A percentile compares a stretch with the other conserved stretches of the same genome.
phyloP scores from a whole-genome alignment of 2,113 vertebrate genomes.

The Daboia siamensis region DNA sequence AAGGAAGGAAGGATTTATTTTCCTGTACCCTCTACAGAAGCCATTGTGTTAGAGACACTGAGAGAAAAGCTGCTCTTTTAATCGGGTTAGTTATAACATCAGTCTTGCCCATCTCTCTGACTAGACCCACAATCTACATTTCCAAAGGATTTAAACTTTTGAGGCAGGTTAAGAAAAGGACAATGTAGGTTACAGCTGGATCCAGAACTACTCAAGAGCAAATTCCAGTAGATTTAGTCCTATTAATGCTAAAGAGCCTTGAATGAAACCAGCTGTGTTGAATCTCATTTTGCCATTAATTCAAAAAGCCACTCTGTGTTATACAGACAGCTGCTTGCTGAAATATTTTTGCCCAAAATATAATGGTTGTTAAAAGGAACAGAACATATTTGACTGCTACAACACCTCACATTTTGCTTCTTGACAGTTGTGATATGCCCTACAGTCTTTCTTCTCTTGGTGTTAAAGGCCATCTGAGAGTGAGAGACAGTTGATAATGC shows the following conservation, averaged over 20 bases:
- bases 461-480: constrained; percentile 26
- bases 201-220: background rate
- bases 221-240: background rate
- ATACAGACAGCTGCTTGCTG: background rate
- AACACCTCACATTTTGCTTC: background rate
- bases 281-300: background rate
- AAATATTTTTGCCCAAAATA: background rate
- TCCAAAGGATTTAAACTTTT: constrained; percentile 1
- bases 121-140: background rate
- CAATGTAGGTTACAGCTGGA: background rate
- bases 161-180: constrained; percentile 12
- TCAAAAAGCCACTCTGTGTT: background rate
- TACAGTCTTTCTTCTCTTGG: background rate
- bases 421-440: background rate
- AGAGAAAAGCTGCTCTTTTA: constrained; percentile 13
- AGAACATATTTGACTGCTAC: background rate
- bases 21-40: constrained; percentile 4
- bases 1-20: background rate
- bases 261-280: background rate
- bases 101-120: background rate
- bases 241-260: background rate
- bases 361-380: background rate
- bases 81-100: accelerated
- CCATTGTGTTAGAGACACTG: background rate
- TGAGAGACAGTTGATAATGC: constrained; percentile 35